phyloP scores from a whole-genome alignment of 2,797 vertebrate genomes.

The Lophius americanus region DNA sequence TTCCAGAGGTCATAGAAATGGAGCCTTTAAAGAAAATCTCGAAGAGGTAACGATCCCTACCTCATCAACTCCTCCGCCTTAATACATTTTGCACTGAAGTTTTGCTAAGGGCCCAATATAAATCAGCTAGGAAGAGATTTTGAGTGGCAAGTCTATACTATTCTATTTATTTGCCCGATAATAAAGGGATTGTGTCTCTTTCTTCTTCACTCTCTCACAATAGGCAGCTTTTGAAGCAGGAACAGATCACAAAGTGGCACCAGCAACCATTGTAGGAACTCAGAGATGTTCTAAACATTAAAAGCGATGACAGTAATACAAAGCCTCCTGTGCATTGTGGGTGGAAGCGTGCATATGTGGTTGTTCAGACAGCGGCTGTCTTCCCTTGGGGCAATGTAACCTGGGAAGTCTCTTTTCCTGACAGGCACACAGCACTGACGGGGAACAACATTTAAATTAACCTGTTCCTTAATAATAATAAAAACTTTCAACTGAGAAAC shows the following conservation, averaged over 20 bases:
- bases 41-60: conserved; percentile 71
- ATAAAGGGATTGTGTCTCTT: conserved; percentile 74
- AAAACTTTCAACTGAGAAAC: neutral
- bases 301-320: conserved; percentile 49
- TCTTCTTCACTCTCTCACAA: conserved; percentile 60
- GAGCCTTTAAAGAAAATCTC: conserved; percentile 74
- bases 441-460: conserved; percentile 4
- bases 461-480: neutral
- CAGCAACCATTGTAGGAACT: conserved; percentile 40
- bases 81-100: conserved; percentile 66
- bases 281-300: conserved; percentile 42
- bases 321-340: conserved; percentile 41
- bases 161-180: conserved; percentile 69
- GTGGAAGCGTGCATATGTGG: conserved; percentile 24
- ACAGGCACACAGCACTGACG: neutral
- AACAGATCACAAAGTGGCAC: conserved; percentile 54
- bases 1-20: conserved; percentile 70
- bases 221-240: conserved; percentile 61
- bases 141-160: conserved; percentile 54
- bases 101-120: conserved; percentile 51
- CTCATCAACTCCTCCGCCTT: conserved; percentile 68
- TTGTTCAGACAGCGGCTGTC: conserved; percentile 15
- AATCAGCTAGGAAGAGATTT: conserved; percentile 57
- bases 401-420: conserved; percentile 33
- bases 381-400: conserved; percentile 31